These are phyloP conservation scores for Neodiprion pinetum DNA, from an alignment of 1,140 invertebrate species.

Conservation along the genomic window DNA sequence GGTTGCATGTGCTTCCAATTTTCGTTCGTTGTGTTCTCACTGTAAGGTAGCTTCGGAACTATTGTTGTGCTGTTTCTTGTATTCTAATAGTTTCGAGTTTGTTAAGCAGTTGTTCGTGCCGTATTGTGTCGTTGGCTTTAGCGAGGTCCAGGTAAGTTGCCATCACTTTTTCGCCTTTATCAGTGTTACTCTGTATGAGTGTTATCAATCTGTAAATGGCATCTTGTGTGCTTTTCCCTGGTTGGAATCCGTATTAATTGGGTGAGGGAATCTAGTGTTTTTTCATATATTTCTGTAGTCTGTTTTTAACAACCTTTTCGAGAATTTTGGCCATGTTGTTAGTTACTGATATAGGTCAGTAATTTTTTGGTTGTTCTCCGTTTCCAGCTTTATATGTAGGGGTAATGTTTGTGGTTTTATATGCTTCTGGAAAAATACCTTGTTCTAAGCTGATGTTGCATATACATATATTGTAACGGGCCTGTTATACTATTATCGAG, in stretches of 20 bases:
- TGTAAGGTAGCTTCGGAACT: slow-evolving; percentile 26
- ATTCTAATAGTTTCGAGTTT: slow-evolving; percentile 33
- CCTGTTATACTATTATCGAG: too few relatives aligned
- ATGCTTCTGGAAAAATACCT: too few relatives aligned
- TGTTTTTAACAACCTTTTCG: too few relatives aligned
- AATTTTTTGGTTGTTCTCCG: too few relatives aligned
- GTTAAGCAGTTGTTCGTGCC: slow-evolving; percentile 30
- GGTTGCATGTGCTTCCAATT: background rate
- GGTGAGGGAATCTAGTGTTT: too few relatives aligned
- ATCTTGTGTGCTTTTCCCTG: background rate
- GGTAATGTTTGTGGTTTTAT: too few relatives aligned
- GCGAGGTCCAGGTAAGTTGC: slow-evolving; percentile 36
- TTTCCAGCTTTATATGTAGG: too few relatives aligned
- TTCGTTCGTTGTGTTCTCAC: slow-evolving; percentile 21
- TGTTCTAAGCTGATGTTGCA: too few relatives aligned
- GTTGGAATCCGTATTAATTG: background rate
- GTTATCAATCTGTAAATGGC: background rate
- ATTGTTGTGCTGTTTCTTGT: slow-evolving; percentile 29
- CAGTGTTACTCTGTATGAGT: background rate
- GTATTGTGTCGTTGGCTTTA: slow-evolving; percentile 44
- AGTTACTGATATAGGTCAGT: too few relatives aligned
- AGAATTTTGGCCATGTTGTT: too few relatives aligned
- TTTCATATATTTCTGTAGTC: too few relatives aligned
- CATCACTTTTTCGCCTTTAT: background rate
- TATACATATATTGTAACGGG: too few relatives aligned